A percentile compares a stretch with the other conserved stretches of the same genome.
Evolutionary conservation across 2,888 invertebrate genomes (phyloP).

Genomic region (Netelia inedita): DNA sequence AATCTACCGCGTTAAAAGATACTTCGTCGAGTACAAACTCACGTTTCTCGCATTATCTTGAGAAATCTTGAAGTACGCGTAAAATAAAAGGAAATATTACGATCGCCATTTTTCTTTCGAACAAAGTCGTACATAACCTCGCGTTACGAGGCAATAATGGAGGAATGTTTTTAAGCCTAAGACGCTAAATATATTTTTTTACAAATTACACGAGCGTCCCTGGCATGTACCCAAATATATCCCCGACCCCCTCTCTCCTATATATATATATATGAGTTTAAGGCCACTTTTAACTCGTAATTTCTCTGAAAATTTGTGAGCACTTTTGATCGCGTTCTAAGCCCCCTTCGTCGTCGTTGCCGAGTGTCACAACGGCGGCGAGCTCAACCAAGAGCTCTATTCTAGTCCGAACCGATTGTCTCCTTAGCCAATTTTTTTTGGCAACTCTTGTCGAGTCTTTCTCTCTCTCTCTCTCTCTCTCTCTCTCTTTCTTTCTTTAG

Average conservation of each 20-base stretch:
- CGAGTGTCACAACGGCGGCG: constrained; percentile 1
- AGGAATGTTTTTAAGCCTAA: no score
- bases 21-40: not conserved
- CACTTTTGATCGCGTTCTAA: not conserved
- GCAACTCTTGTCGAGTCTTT: not conserved
- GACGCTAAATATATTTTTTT: no score
- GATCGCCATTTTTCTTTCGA: not conserved
- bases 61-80: no score
- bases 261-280: not conserved
- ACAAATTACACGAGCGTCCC: no score
- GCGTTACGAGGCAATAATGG: not conserved
- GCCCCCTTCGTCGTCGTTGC: not conserved
- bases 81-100: not conserved
- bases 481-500: not conserved
- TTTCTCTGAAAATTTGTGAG: not conserved
- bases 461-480: not conserved
- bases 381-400: not conserved
- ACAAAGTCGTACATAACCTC: not conserved
- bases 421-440: constrained; percentile 17
- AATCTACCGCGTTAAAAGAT: not conserved
- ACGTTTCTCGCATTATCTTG: not conserved
- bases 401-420: constrained; percentile 20
- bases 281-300: not conserved
- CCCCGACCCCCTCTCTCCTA: not conserved
- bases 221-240: not conserved